A percentile compares a stretch with the other conserved stretches of the same genome.
Evolutionary conservation across 2,888 invertebrate genomes (phyloP).

Genomic region (Chorisops tibialis): DNA sequence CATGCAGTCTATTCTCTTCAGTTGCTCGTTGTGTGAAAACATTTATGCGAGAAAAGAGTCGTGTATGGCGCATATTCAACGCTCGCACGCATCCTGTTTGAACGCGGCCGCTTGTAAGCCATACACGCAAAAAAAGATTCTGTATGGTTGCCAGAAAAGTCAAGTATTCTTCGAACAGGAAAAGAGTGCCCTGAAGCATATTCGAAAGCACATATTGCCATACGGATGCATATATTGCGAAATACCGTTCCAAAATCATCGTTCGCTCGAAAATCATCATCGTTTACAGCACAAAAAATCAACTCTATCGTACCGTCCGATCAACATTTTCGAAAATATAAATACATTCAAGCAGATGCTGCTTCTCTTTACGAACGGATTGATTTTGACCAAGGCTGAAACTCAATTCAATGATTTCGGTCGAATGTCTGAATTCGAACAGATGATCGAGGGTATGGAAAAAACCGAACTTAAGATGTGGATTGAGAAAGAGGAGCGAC

Average conservation of each 20-base stretch:
- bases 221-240: conserved; percentile 16
- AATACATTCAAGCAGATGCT: conserved; percentile 1
- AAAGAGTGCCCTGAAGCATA: conserved; percentile 5
- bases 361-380: conserved; percentile 9
- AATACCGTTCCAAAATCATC: neutral
- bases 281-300: neutral
- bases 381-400: conserved; percentile 4
- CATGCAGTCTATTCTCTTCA: neutral
- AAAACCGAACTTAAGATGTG: neutral
- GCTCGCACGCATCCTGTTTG: neutral
- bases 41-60: neutral
- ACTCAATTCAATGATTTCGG: conserved; percentile 4
- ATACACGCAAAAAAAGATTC: neutral
- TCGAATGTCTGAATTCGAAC: neutral
- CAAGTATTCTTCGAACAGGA: conserved; percentile 12
- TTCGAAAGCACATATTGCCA: conserved; percentile 5
- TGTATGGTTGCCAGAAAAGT: conserved; percentile 18
- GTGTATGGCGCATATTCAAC: neutral
- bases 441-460: conserved; percentile 6
- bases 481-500: neutral
- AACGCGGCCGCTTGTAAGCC: neutral
- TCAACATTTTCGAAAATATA: neutral
- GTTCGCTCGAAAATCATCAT: neutral
- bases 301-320: neutral
- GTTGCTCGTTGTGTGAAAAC: neutral